phyloP scores from a whole-genome alignment of 2,113 vertebrate genomes.

The Xenus cinereus region DNA sequence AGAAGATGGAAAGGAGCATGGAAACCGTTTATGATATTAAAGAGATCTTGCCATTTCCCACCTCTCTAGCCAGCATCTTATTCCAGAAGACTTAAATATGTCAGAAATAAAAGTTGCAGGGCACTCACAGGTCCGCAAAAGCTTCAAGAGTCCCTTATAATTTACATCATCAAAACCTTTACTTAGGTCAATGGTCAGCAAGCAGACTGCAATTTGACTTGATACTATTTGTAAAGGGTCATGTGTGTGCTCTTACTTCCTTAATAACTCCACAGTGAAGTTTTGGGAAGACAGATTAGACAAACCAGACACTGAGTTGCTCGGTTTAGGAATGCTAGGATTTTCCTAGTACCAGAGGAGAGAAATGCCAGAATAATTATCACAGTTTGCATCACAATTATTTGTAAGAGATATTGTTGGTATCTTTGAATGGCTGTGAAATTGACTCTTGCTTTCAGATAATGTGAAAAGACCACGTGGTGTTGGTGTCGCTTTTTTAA shows the following conservation, averaged over 20 bases:
- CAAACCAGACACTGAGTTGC: background rate
- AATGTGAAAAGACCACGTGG: background rate
- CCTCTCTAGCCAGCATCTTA: background rate
- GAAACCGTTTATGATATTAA: background rate
- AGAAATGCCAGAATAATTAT: background rate
- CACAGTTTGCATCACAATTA: background rate
- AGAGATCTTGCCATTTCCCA: background rate
- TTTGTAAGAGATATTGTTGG: background rate
- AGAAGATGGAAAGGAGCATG: background rate
- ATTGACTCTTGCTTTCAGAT: background rate
- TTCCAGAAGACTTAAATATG: background rate
- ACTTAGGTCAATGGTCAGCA: background rate
- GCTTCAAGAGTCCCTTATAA: background rate
- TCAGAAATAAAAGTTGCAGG: background rate
- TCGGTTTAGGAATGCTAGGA: background rate
- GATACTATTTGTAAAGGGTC: background rate
- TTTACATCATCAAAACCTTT: background rate
- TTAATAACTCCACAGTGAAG: background rate
- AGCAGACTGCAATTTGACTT: background rate
- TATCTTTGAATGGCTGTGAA: background rate
- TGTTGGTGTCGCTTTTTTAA: background rate
- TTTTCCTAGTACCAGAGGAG: background rate
- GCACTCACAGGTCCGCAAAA: background rate
- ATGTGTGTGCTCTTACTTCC: background rate
- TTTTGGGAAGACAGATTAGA: background rate